Evolutionary conservation across 2,888 invertebrate species (phyloP).

Genomic region (Cantharis rustica): DNA sequence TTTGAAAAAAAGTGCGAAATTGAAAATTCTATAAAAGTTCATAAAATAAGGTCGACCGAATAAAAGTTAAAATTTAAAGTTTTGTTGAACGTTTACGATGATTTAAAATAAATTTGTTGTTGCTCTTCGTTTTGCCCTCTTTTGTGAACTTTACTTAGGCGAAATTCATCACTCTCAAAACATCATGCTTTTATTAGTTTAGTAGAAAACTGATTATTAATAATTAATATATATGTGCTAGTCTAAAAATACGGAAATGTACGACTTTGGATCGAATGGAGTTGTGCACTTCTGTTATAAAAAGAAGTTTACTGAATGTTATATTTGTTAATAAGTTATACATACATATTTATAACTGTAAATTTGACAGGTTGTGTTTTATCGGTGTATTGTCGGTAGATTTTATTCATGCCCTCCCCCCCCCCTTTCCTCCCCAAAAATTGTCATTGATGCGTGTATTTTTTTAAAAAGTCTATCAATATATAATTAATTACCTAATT

Average conservation of each 20-base stretch:
- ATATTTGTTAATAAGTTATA: constrained; percentile 56
- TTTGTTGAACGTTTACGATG: constrained; percentile 12
- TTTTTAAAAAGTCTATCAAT: not conserved
- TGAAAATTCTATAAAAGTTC: constrained; percentile 34
- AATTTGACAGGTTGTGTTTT: constrained; percentile 45
- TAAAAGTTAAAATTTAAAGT: not conserved
- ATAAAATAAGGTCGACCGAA: constrained; percentile 34
- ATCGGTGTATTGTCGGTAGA: constrained; percentile 43
- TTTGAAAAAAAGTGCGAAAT: not conserved
- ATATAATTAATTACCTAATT: not conserved
- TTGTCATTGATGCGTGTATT: not conserved
- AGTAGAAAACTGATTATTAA: constrained; percentile 50
- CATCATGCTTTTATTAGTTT: constrained; percentile 52
- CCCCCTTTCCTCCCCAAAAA: not conserved
- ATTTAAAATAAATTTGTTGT: constrained; percentile 11
- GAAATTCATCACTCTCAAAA: constrained; percentile 40
- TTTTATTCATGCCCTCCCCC: constrained; percentile 14
- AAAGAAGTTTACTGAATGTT: constrained; percentile 53
- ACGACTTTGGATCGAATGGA: constrained; percentile 29
- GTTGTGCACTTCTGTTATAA: constrained; percentile 42
- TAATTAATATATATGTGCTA: constrained; percentile 50
- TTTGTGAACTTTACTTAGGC: constrained; percentile 33
- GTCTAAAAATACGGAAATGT: constrained; percentile 41
- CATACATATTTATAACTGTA: constrained; percentile 54
- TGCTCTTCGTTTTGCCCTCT: constrained; percentile 33